phyloP scores from a whole-genome alignment of 2,113 vertebrate species.

The Entosphenus tridentatus region DNA sequence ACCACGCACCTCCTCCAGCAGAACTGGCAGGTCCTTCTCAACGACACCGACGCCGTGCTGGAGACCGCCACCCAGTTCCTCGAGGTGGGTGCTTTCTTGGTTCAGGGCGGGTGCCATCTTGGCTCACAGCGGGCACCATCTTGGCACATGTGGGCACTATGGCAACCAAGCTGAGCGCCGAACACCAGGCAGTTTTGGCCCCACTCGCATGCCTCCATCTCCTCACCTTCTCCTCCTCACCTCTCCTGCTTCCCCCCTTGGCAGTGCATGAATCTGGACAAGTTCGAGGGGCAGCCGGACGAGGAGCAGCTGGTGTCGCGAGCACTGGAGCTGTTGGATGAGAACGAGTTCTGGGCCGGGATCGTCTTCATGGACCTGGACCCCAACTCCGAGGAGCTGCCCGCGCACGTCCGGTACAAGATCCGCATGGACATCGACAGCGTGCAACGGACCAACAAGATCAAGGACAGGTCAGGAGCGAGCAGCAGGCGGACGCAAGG shows the following conservation, averaged over 20 bases:
- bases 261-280: constrained; percentile 84
- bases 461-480: constrained; percentile 60
- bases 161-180: not conserved
- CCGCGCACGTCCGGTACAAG: constrained; percentile 62
- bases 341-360: constrained; percentile 82
- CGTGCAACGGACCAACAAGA: constrained; percentile 92
- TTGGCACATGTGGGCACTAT: not conserved
- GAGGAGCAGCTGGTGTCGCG: constrained; percentile 54
- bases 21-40: constrained; percentile 71
- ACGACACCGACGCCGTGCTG: constrained; percentile 63
- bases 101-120: not conserved
- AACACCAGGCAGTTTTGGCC: not conserved
- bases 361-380: constrained; percentile 51
- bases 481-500: not conserved
- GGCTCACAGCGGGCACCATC: too few relatives aligned
- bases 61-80: constrained; percentile 69
- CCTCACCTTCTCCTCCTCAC: not conserved
- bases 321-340: constrained; percentile 59
- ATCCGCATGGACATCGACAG: constrained; percentile 99
- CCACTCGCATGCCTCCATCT: not conserved
- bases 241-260: not conserved
- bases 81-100: constrained; percentile 39
- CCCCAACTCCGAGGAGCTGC: constrained; percentile 35
- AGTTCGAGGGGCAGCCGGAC: constrained; percentile 50
- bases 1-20: constrained; percentile 13